Evolutionary conservation across 2,888 invertebrate species (phyloP).

Genomic region (Cephus nigrinus): DNA sequence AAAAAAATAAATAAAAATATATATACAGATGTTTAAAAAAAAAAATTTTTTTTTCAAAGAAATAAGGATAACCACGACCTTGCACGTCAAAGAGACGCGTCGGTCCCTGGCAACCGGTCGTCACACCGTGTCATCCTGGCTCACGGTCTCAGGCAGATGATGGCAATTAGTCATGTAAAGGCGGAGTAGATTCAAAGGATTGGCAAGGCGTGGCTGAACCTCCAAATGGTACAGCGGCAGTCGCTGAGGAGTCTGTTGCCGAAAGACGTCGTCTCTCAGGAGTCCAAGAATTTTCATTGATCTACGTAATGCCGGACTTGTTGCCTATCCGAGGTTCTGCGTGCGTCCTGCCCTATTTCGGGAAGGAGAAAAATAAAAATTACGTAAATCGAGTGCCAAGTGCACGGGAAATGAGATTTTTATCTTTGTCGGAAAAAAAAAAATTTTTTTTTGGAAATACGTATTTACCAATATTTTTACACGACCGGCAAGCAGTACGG

Average conservation of each 20-base stretch:
- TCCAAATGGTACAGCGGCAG: constrained; percentile 21
- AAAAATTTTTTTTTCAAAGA: not conserved
- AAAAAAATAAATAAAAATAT: not conserved
- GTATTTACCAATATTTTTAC: not conserved
- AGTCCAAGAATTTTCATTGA: constrained; percentile 30
- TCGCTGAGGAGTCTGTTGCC: constrained; percentile 38
- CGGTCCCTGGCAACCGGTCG: constrained; percentile 51
- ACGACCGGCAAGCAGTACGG: not conserved
- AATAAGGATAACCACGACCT: not conserved
- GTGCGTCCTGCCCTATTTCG: not conserved
- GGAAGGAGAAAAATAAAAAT: constrained; percentile 1
- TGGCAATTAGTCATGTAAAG: constrained; percentile 53
- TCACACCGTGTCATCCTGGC: constrained; percentile 23
- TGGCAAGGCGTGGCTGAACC: constrained; percentile 52
- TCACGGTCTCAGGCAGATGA: constrained; percentile 20
- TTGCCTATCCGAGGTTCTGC: constrained; percentile 2
- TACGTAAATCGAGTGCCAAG: not conserved
- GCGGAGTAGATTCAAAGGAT: constrained; percentile 58
- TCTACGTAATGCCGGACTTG: constrained; percentile 33
- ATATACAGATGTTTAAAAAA: not conserved
- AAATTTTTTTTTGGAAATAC: no score
- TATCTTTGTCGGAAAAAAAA: no score
- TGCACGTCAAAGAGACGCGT: not conserved
- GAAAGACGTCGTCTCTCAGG: constrained; percentile 36
- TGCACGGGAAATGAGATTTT: not conserved